phyloP scores from a whole-genome alignment of 2,888 invertebrate species.

The Agriopis marginaria region DNA sequence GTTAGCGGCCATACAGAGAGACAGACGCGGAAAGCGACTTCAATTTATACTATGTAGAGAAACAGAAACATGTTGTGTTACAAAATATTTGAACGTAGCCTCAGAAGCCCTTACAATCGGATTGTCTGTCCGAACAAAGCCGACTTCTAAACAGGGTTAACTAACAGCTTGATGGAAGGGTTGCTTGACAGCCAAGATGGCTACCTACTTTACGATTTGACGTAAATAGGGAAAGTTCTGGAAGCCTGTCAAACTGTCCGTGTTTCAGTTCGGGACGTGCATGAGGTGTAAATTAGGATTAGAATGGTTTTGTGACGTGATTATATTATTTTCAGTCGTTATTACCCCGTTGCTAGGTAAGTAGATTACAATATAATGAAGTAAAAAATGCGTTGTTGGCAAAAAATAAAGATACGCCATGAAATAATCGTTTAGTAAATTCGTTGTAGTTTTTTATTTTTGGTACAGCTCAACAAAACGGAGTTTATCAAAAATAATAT shows the following conservation, averaged over 20 bases:
- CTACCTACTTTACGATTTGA: constrained; percentile 6
- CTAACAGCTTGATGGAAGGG: constrained; percentile 7
- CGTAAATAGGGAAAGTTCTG: constrained; percentile 32
- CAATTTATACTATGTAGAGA: too few species aligned
- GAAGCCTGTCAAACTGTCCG: constrained; percentile 24
- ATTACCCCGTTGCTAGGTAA: background rate
- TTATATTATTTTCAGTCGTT: background rate
- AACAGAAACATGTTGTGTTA: too few species aligned
- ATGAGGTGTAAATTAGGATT: background rate
- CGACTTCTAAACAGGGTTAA: constrained; percentile 14
- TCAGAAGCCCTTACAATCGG: background rate
- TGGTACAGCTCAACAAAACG: constrained; percentile 14
- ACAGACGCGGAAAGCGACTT: too few species aligned
- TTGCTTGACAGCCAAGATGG: constrained; percentile 8
- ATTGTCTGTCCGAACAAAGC: constrained; percentile 6
- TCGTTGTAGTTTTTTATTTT: constrained; percentile 29
- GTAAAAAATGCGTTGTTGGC: too few species aligned
- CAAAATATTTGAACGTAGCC: background rate
- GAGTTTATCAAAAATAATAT: constrained; percentile 4
- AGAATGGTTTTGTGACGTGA: background rate
- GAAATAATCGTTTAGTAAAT: too few species aligned
- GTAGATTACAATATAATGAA: too few species aligned
- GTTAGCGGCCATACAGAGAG: too few species aligned
- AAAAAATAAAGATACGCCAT: too few species aligned
- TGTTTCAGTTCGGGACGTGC: constrained; percentile 6